Evolutionary conservation across 2,113 vertebrate genomes (phyloP).

Genomic region (Phaethornis superciliosus): DNA sequence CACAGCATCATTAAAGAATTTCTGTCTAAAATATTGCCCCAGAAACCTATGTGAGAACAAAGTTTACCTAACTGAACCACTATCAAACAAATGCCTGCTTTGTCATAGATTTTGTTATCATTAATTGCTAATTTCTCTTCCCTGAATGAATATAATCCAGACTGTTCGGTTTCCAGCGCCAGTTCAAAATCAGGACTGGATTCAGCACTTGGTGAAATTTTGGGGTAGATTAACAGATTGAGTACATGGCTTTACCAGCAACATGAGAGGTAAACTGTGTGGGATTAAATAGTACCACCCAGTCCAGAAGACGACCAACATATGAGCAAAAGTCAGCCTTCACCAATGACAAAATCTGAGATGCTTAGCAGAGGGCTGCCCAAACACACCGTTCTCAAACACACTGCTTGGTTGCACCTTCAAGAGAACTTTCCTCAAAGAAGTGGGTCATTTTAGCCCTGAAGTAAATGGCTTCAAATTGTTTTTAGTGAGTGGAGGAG

Average conservation of each 20-base stretch:
- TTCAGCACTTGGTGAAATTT: background rate
- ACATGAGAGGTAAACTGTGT: accelerated
- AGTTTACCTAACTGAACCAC: background rate
- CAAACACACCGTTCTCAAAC: background rate
- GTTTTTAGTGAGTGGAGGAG: background rate
- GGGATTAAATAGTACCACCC: background rate
- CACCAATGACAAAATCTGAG: background rate
- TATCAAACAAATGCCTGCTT: background rate
- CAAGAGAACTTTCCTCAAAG: background rate
- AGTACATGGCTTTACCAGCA: background rate
- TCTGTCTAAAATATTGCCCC: background rate
- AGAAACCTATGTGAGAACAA: background rate
- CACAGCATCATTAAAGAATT: conserved; percentile 8
- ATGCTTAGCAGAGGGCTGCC: background rate
- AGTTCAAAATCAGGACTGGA: background rate
- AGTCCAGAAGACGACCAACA: background rate
- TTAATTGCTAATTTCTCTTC: background rate
- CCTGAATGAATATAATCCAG: background rate
- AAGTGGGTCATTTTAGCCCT: background rate
- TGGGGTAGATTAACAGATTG: background rate
- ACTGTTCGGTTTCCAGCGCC: background rate
- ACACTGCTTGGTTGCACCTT: background rate
- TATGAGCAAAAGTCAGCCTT: background rate
- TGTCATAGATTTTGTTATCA: background rate
- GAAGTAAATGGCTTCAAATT: background rate